Evolutionary conservation across 2,797 vertebrate genomes (phyloP), one percentile per base, ranked within the genome.

Genomic region (Hybognathus amarus): DNA sequence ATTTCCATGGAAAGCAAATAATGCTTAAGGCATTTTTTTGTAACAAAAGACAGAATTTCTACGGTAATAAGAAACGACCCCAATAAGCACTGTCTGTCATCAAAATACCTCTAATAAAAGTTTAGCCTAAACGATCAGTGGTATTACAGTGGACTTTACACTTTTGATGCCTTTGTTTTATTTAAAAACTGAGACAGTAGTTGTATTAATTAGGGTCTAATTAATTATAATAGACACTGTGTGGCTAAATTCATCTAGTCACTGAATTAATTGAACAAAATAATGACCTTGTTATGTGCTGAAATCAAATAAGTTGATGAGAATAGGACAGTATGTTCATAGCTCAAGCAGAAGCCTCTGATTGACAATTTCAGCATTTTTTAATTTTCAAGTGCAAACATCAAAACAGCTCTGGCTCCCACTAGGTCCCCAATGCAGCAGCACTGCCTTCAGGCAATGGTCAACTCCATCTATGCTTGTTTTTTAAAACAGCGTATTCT

Each of bases 11-110:
- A 73, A 69, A 18, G 56, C 59, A 76, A 80, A 77, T 59, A 82
- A 38, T 9, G 33, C 76, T 56, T 87, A 87, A 88, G 85, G 88
- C 80, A 87, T 83, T 88, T 80, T 87, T 89, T 86, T 79, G 67
- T 85, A 83, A 85, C 50, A 88, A 82, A 87, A 88, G 86, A 80
- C 52, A 66, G 61, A 33, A 36, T 85, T 67, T 85, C 13, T 56
- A n/a, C 76, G 61, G 22, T 75, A 75, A 47, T 80, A 61, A 22
- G 27, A 42, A 70, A 77, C 52, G 68, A 74, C n/a, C 70, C 38
- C 30, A 40, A 38, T 47, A 24, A 13, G 5, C 17, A 50, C 22
- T 38, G 42, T 75, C 33, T 61, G 27, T 59, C 68, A 74, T 68
- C 15, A 66, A 45, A 75, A 36, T 75, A 18, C 36, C 27, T 76